Percentiles rank a stretch among this genome's conserved stretches.
Conservation (phyloP, 2,888 invertebrate genomes). For the Dicyrtoma fusca region DNA sequence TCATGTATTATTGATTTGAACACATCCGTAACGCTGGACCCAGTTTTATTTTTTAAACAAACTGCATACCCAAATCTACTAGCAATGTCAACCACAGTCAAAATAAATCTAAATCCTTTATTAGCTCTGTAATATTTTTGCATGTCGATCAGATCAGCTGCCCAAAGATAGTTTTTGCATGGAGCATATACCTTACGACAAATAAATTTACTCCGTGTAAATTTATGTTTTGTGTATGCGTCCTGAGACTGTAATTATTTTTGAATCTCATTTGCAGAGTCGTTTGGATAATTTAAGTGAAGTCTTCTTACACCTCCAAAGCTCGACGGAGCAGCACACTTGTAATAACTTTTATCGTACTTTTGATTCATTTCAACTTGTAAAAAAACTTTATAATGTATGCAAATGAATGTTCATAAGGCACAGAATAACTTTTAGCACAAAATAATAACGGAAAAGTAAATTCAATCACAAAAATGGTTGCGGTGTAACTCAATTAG, state of each 20-base stretch:
- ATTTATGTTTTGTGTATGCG: constrained; percentile 35
- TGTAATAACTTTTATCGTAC: no score
- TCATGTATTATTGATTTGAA: constrained; percentile 20
- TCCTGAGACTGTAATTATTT: constrained; percentile 13
- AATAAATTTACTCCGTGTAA: constrained; percentile 8
- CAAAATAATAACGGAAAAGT: no score
- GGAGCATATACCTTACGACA: constrained; percentile 28
- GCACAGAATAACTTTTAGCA: no score
- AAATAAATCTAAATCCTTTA: constrained; percentile 24
- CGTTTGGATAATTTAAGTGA: neutral
- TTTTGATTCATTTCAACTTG: no score
- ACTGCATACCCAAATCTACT: neutral
- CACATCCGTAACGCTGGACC: constrained; percentile 20
- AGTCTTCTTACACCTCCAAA: neutral
- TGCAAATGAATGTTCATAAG: no score
- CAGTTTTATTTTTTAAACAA: constrained; percentile 34
- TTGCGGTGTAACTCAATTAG: no score
- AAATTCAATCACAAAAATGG: no score
- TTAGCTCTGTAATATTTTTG: constrained; percentile 21
- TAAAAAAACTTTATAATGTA: no score
- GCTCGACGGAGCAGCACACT: no score
- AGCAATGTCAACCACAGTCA: constrained; percentile 36
- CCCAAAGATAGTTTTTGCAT: constrained; percentile 25
- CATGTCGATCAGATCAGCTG: constrained; percentile 32
- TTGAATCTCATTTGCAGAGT: constrained; percentile 4